Evolutionary conservation across 1,140 invertebrate genomes (phyloP).

Genomic region (Zaprionus taronus): DNA sequence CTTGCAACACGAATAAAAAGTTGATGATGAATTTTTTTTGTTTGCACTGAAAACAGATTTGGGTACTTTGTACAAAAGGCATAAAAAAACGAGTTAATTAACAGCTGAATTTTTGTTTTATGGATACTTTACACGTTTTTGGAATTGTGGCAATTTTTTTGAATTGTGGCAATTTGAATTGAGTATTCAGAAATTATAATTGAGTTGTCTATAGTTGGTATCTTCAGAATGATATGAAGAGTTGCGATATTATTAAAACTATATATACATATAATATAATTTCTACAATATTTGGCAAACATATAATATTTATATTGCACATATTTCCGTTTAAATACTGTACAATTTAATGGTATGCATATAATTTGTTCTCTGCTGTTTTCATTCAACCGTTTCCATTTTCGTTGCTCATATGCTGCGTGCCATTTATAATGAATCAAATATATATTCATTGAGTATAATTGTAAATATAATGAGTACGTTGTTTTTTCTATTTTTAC

Average conservation of each 20-base stretch:
- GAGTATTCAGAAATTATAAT: background rate
- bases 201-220: background rate
- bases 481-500: conserved; percentile 10
- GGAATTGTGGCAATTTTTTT: background rate
- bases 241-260: no score
- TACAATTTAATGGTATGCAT: background rate
- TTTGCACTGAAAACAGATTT: conserved; percentile 7
- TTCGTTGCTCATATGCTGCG: conserved; percentile 9
- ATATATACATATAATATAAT: no score
- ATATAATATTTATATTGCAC: no score
- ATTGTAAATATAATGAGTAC: background rate
- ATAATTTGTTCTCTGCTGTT: conserved; percentile 3
- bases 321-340: background rate
- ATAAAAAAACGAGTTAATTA: conserved; percentile 22
- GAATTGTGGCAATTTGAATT: background rate
- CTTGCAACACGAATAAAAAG: conserved; percentile 1
- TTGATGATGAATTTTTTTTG: background rate
- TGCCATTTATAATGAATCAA: conserved; percentile 36
- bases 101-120: background rate
- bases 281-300: no score
- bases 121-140: background rate
- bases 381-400: conserved; percentile 28
- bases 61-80: background rate
- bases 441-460: conserved; percentile 34
- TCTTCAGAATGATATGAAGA: no score